These are phyloP conservation scores for Lordiphosa stackelbergi DNA, from an alignment of 1,140 invertebrate species.

Conservation along the genomic window DNA sequence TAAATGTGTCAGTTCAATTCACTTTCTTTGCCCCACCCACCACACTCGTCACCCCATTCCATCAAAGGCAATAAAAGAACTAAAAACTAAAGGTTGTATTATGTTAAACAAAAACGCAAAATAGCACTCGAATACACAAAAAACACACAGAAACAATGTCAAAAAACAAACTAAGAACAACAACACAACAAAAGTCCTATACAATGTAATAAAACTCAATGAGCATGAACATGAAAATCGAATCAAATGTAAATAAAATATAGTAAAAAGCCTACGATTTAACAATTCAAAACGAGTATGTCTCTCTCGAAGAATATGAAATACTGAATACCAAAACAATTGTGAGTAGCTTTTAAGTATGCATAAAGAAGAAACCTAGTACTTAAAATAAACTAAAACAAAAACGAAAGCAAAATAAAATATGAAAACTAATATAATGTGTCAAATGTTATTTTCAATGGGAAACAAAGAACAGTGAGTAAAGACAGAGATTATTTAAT, in stretches of 20 bases:
- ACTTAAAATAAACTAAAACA: constrained; percentile 4
- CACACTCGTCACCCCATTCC: constrained; percentile 2
- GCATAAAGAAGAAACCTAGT: constrained; percentile 58
- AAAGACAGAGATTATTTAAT: too few relatives aligned
- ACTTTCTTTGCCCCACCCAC: constrained; percentile 24
- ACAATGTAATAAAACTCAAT: constrained; percentile 49
- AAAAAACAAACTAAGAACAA: constrained; percentile 33
- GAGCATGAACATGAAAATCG: constrained; percentile 17
- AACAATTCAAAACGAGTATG: constrained; percentile 30
- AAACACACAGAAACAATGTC: constrained; percentile 14
- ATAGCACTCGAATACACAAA: constrained; percentile 8
- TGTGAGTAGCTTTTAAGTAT: constrained; percentile 67
- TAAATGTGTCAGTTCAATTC: constrained; percentile 30
- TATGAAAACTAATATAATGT: neutral
- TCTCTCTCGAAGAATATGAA: constrained; percentile 45
- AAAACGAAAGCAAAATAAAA: constrained; percentile 21
- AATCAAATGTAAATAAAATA: constrained; percentile 40
- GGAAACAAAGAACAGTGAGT: neutral
- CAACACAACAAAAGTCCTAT: constrained; percentile 54
- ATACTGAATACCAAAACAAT: constrained; percentile 49
- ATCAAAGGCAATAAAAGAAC: constrained; percentile 33
- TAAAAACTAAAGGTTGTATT: constrained; percentile 69
- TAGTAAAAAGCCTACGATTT: constrained; percentile 10
- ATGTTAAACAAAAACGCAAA: constrained; percentile 50
- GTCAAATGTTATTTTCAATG: neutral